phyloP scores from a whole-genome alignment of 2,888 invertebrate species.

The Cabera pusaria region DNA sequence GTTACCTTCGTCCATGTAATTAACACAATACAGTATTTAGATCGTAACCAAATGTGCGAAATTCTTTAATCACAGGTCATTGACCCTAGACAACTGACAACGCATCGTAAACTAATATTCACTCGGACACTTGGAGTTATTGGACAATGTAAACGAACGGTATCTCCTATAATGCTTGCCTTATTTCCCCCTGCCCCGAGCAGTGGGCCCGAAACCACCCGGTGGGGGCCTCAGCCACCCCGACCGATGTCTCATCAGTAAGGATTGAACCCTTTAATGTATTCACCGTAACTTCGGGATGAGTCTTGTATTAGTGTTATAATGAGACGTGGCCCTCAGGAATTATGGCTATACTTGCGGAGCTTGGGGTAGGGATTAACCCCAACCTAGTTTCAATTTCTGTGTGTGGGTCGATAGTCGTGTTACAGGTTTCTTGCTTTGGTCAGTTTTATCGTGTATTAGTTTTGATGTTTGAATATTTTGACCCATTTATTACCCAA shows the following conservation, averaged over 20 bases:
- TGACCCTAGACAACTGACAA: conserved; percentile 26
- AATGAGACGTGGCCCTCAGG: conserved; percentile 82
- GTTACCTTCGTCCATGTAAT: too few relatives aligned
- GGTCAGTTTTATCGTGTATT: too few relatives aligned
- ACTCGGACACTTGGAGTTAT: conserved; percentile 83
- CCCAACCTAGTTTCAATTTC: conserved; percentile 78
- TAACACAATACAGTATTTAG: too few relatives aligned
- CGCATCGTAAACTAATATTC: conserved; percentile 80
- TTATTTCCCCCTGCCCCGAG: conserved; percentile 71
- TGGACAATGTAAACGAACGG: conserved; percentile 84
- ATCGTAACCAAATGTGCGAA: too few relatives aligned
- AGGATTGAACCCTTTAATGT: conserved; percentile 84
- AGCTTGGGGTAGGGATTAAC: conserved; percentile 71
- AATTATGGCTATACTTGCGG: conserved; percentile 80
- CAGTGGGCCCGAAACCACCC: conserved; percentile 67
- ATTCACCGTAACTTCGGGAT: conserved; percentile 83
- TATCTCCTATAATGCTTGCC: conserved; percentile 83
- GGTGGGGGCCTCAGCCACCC: conserved; percentile 63
- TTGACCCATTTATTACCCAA: too few relatives aligned
- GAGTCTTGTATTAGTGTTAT: conserved; percentile 84
- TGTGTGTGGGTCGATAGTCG: conserved; percentile 60
- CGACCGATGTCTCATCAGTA: conserved; percentile 81
- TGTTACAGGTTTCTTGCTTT: conserved; percentile 32
- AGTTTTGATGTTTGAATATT: too few relatives aligned
- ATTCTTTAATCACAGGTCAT: too few relatives aligned